phyloP scores from a whole-genome alignment of 2,113 vertebrate genomes.

The Syngnathus floridae region DNA sequence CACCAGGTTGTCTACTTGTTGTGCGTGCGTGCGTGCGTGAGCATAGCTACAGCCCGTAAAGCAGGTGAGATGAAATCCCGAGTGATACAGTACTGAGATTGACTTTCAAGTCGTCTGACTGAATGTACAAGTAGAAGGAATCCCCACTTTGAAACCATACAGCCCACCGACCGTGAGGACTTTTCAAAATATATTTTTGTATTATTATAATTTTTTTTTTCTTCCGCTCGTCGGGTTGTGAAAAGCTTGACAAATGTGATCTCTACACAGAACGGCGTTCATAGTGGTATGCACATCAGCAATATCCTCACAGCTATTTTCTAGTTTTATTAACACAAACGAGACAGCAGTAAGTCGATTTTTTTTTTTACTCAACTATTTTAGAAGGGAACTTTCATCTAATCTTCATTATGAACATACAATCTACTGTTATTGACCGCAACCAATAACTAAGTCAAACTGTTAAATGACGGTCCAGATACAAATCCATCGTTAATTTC shows the following conservation, averaged over 20 bases:
- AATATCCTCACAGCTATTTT: conserved; percentile 4
- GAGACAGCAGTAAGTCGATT: conserved; percentile 5
- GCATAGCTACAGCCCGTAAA: not conserved
- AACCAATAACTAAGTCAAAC: no score
- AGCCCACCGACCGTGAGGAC: no score
- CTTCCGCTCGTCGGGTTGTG: not conserved
- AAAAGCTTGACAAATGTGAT: conserved; percentile 9
- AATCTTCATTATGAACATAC: not conserved
- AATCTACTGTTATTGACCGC: no score
- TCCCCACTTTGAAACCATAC: not conserved
- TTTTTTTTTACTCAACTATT: not conserved
- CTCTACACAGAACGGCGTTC: not conserved
- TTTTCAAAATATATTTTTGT: no score
- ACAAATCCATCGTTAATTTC: no score
- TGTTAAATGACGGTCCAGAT: no score
- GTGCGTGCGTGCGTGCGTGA: not conserved
- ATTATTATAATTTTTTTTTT: not conserved
- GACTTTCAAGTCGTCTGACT: conserved; percentile 7
- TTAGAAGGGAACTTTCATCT: not conserved
- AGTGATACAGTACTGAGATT: conserved; percentile 42
- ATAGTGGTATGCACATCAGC: not conserved
- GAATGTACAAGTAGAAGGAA: not conserved
- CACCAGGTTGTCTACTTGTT: conserved; percentile 40
- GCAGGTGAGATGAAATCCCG: conserved; percentile 3
- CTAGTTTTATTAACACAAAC: conserved; percentile 5